phyloP scores from a whole-genome alignment of 2,113 vertebrate species.

The Paradoxurus hermaphroditus region DNA sequence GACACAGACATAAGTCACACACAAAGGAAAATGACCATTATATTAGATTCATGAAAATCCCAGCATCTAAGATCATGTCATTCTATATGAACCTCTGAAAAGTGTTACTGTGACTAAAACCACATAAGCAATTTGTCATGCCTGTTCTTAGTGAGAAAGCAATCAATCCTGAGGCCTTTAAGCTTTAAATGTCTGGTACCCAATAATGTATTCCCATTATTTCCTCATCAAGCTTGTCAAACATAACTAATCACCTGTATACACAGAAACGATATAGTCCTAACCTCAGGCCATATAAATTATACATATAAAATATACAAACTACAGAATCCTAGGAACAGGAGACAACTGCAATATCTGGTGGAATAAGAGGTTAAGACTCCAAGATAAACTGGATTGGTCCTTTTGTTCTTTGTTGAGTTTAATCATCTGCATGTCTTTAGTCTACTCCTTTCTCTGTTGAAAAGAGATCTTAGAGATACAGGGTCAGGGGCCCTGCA shows the following conservation, averaged over 20 bases:
- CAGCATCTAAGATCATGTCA: background rate
- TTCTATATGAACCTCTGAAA: background rate
- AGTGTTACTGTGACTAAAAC: background rate
- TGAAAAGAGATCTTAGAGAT: background rate
- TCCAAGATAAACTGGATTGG: background rate
- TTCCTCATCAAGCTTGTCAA: background rate
- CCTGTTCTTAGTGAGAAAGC: background rate
- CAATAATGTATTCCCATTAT: background rate
- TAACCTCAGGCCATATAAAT: background rate
- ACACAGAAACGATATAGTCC: background rate
- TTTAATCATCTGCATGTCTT: background rate
- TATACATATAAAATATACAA: background rate
- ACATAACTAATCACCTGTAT: background rate
- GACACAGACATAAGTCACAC: background rate
- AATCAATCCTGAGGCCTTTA: background rate
- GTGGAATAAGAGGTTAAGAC: background rate
- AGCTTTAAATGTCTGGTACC: constrained; percentile 2
- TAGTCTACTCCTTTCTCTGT: background rate
- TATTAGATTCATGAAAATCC: background rate
- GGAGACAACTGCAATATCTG: background rate
- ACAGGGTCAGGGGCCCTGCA: background rate
- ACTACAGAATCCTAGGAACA: background rate
- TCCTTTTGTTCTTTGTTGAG: background rate
- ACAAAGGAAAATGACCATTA: background rate
- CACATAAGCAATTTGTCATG: background rate